phyloP scores from a whole-genome alignment of 2,797 vertebrate species.

The Trematomus bernacchii region DNA sequence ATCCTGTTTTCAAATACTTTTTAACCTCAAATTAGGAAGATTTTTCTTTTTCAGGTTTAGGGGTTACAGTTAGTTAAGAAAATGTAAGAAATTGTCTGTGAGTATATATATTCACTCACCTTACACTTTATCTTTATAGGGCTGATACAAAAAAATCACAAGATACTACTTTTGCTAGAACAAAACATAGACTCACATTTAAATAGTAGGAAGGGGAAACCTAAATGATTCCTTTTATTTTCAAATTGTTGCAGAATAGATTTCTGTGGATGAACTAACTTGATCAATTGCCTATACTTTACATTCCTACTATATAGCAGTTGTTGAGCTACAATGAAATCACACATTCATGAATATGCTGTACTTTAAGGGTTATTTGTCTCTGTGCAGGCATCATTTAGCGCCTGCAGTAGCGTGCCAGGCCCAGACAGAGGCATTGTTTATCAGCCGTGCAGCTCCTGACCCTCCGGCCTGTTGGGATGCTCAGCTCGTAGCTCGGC shows the following conservation, averaged over 20 bases:
- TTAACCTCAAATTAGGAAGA: neutral
- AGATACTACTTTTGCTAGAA: neutral
- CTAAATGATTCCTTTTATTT: neutral
- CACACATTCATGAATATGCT: neutral
- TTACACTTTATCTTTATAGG: no score
- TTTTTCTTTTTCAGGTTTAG: neutral
- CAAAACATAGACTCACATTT: neutral
- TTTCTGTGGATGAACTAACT: neutral
- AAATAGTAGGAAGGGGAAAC: neutral
- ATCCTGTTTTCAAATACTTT: slow-evolving; percentile 1
- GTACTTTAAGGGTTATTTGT: slow-evolving; percentile 32
- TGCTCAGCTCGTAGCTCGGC: slow-evolving; percentile 77
- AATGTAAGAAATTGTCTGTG: neutral
- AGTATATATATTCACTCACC: neutral
- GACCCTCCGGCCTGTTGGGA: slow-evolving; percentile 78
- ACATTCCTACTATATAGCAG: neutral
- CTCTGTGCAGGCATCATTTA: slow-evolving; percentile 11
- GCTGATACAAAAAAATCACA: neutral
- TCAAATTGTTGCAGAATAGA: neutral
- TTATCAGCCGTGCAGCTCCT: slow-evolving; percentile 54
- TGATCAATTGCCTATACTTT: neutral
- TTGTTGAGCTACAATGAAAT: neutral
- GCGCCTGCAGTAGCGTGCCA: slow-evolving; percentile 65
- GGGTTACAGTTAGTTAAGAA: neutral
- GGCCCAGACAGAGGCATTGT: slow-evolving; percentile 80